phyloP scores from a whole-genome alignment of 2,113 vertebrate genomes.

The Albula glossodonta region DNA sequence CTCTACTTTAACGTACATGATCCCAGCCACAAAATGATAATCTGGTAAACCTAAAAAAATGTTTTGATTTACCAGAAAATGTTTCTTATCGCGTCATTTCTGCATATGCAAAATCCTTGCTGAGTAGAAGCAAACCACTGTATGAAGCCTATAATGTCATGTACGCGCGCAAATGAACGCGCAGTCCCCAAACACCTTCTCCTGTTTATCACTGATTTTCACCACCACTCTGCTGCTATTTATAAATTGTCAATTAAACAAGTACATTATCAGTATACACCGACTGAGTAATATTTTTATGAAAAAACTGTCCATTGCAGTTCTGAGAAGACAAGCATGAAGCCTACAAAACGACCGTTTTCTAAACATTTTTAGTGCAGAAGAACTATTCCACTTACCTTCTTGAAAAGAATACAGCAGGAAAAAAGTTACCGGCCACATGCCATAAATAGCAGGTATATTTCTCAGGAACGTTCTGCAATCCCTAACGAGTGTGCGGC shows the following conservation, averaged over 20 bases:
- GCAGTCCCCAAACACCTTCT: neutral
- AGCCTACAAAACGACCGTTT: too few relatives aligned
- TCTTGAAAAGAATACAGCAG: constrained; percentile 96
- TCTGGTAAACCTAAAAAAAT: too few relatives aligned
- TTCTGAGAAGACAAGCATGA: too few relatives aligned
- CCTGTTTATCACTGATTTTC: neutral
- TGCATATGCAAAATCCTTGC: constrained; percentile 70
- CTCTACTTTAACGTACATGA: constrained; percentile 54
- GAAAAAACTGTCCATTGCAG: too few relatives aligned
- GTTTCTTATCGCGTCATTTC: constrained; percentile 50
- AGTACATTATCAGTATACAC: too few relatives aligned
- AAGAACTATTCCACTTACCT: constrained; percentile 72
- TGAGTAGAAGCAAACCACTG: constrained; percentile 66
- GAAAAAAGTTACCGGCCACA: constrained; percentile 99
- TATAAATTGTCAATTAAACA: too few relatives aligned
- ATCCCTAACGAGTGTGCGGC: constrained; percentile 82
- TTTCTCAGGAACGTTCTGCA: constrained; percentile 87
- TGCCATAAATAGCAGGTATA: constrained; percentile 93
- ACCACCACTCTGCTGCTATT: neutral
- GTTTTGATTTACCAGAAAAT: too few relatives aligned
- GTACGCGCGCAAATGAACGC: constrained; percentile 32
- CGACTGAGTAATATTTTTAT: too few relatives aligned
- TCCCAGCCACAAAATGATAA: neutral
- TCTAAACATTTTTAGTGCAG: too few relatives aligned
- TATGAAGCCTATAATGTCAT: constrained; percentile 43